phyloP scores from a whole-genome alignment of 2,888 invertebrate genomes.

The Xestia c-nigrum region DNA sequence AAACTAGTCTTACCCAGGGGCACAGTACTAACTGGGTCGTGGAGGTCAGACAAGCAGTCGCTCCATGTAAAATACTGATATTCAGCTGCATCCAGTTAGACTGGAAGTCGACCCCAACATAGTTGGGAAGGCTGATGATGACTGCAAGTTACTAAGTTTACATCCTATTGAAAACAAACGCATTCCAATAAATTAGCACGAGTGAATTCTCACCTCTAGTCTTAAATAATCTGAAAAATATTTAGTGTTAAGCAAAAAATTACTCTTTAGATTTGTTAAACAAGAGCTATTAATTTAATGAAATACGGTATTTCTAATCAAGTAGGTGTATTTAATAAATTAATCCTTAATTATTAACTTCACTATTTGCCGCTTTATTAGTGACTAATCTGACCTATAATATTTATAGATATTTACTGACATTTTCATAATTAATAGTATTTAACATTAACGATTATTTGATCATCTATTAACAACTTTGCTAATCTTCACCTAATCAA shows the following conservation, averaged over 20 bases:
- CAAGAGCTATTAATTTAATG: background rate
- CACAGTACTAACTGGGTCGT: no score
- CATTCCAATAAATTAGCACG: no score
- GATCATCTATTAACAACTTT: slow-evolving; percentile 31
- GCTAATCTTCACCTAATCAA: slow-evolving; percentile 14
- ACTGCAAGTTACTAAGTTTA: background rate
- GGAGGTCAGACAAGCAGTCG: no score
- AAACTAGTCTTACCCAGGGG: no score
- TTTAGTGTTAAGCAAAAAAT: background rate
- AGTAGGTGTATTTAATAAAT: background rate
- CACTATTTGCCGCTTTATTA: background rate
- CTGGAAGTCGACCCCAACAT: no score
- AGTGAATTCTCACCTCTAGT: no score
- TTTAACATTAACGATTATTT: slow-evolving; percentile 16
- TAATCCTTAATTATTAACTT: slow-evolving; percentile 16
- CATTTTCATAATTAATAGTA: background rate
- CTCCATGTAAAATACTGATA: no score
- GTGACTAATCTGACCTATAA: slow-evolving; percentile 10
- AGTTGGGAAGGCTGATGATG: no score
- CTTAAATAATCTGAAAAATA: background rate
- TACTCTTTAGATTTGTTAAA: background rate
- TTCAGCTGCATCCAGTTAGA: no score
- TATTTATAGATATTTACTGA: background rate
- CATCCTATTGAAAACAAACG: background rate
- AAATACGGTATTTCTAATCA: background rate